Percentiles rank a stretch among this genome's conserved stretches.
phyloP scores from a whole-genome alignment of 2,113 vertebrate genomes.

The Trichomycterus rosablanca region DNA sequence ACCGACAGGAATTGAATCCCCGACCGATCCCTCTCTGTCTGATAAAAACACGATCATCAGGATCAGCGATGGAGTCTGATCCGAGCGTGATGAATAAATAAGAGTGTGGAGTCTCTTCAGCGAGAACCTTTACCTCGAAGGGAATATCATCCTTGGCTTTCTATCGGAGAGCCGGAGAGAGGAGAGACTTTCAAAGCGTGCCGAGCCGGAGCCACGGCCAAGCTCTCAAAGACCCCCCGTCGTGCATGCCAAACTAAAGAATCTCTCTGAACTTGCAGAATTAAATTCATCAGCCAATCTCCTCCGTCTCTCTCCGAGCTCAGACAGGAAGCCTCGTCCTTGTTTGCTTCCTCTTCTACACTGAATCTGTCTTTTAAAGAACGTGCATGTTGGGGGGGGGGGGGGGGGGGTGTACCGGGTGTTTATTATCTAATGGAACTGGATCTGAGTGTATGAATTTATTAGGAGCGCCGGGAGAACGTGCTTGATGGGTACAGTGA shows the following conservation, averaged over 20 bases:
- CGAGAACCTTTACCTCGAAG: constrained; percentile 89
- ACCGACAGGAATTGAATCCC: too few relatives aligned
- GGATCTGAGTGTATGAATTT: too few relatives aligned
- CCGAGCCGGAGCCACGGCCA: constrained; percentile 82
- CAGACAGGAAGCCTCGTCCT: constrained; percentile 77
- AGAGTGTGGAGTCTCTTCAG: constrained; percentile 67
- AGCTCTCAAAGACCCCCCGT: constrained; percentile 86
- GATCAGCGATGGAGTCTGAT: too few relatives aligned
- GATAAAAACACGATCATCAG: too few relatives aligned
- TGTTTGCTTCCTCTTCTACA: constrained; percentile 51
- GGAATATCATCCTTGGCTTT: constrained; percentile 93
- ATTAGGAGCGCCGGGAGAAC: too few relatives aligned
- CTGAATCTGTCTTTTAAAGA: constrained; percentile 41
- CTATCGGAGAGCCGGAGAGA: constrained; percentile 84
- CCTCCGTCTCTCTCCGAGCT: constrained; percentile 75
- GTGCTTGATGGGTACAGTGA: neutral
- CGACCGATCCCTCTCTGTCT: too few relatives aligned
- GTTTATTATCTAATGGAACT: constrained; percentile 78
- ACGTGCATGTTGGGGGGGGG: constrained; percentile 61
- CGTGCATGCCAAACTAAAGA: constrained; percentile 88
- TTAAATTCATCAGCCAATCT: constrained; percentile 88
- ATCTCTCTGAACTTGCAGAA: constrained; percentile 96
- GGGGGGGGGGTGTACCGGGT: constrained; percentile 65
- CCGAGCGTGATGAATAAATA: constrained; percentile 89
- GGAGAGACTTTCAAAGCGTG: constrained; percentile 89